phyloP scores from a whole-genome alignment of 1,140 invertebrate genomes.

The Caenorhabditis remanei region DNA sequence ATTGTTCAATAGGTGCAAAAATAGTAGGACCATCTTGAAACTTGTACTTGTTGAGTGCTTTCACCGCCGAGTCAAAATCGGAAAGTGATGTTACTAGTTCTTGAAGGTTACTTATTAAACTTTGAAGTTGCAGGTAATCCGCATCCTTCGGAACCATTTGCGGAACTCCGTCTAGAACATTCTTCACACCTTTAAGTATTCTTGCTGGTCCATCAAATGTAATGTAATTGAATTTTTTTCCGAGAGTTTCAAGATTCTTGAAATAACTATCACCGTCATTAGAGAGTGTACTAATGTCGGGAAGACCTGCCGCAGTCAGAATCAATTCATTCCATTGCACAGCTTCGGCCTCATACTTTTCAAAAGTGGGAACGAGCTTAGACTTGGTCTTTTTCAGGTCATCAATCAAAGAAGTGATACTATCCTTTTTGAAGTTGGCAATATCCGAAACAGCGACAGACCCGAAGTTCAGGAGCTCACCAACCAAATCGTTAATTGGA shows the following conservation, averaged over 20 bases:
- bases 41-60: too few species aligned
- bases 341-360: not conserved
- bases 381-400: not conserved
- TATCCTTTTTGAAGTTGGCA: not conserved
- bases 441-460: not conserved
- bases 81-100: too few species aligned
- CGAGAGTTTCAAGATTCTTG: not conserved
- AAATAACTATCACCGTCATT: not conserved
- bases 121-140: too few species aligned
- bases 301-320: not conserved
- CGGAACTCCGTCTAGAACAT: too few species aligned
- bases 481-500: not conserved
- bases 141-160: too few species aligned
- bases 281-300: not conserved
- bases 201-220: not conserved
- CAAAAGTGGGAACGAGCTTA: not conserved
- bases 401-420: not conserved
- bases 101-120: too few species aligned
- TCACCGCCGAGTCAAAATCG: too few species aligned
- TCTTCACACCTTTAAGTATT: too few species aligned
- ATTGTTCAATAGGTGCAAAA: not conserved
- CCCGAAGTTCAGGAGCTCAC: not conserved
- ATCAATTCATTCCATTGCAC: not conserved
- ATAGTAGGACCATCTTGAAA: not conserved
- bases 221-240: not conserved